Conservation (phyloP, 2,888 invertebrate genomes). For the Cataglyphis albicans region DNA sequence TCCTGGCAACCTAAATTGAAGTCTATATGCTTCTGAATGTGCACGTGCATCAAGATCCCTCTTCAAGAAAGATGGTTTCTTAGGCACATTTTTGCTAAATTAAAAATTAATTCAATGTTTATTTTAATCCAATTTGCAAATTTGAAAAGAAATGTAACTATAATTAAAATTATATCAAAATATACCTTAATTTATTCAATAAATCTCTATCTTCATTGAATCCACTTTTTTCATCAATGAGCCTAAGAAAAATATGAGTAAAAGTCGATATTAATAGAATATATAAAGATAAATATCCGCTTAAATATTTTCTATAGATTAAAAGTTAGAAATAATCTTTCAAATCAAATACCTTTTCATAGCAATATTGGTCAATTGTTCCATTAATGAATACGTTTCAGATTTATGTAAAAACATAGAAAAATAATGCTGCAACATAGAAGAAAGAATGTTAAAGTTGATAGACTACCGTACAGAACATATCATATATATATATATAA, state of each 20-base stretch:
- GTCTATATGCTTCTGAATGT: conserved; percentile 96
- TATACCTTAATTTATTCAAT: conserved; percentile 91
- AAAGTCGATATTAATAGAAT: conserved; percentile 70
- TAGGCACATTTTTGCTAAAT: conserved; percentile 93
- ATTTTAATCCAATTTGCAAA: conserved; percentile 1
- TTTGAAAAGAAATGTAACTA: not conserved
- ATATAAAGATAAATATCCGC: not conserved
- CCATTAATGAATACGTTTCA: conserved; percentile 96
- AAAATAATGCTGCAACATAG: conserved; percentile 91
- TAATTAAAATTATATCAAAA: not conserved
- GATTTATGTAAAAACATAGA: conserved; percentile 95
- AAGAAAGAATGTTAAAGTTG: not conserved
- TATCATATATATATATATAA: not conserved
- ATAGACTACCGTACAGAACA: not conserved
- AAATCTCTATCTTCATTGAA: conserved; percentile 96
- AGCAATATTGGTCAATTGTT: conserved; percentile 98
- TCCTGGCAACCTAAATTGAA: conserved; percentile 94
- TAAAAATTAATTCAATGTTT: conserved; percentile 20
- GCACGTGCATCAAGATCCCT: conserved; percentile 97
- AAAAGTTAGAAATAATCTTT: not conserved
- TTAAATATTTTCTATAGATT: not conserved
- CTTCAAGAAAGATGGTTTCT: conserved; percentile 96
- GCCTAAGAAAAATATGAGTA: conserved; percentile 87
- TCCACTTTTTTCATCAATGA: conserved; percentile 96
- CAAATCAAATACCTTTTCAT: conserved; percentile 91